These are phyloP conservation scores for Eupithecia tripunctaria DNA, from an alignment of 2,888 invertebrate species.

Conservation along the genomic window DNA sequence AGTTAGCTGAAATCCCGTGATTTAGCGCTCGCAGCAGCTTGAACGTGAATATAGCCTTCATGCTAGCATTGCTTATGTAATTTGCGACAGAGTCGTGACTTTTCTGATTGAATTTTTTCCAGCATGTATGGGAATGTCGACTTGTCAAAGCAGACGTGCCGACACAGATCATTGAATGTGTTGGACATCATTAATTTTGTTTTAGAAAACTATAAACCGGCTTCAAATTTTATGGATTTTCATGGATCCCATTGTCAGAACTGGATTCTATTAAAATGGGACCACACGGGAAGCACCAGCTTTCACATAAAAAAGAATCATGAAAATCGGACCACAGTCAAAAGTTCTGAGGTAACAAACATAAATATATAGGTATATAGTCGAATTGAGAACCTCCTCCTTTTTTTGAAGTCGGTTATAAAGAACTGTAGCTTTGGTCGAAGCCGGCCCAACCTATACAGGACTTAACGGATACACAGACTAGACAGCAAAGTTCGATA, in stretches of 20 bases:
- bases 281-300: no score
- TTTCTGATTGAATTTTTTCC: background rate
- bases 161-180: background rate
- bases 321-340: no score
- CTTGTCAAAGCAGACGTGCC: background rate
- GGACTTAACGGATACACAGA: background rate
- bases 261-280: no score
- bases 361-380: no score
- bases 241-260: no score
- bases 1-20: background rate
- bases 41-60: background rate
- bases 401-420: no score
- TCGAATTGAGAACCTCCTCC: no score
- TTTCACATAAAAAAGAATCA: no score
- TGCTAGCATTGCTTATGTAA: background rate
- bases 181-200: no score
- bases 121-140: background rate
- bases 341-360: no score
- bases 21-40: background rate
- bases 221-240: no score
- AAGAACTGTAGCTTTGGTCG: background rate
- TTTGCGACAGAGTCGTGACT: conserved; percentile 23
- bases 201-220: no score
- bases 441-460: background rate
- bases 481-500: background rate